A percentile compares a stretch with the other conserved stretches of the same genome.
Evolutionary conservation across 1,140 invertebrate genomes (phyloP).

Genomic region (Pseudomyrmex flavicornis): DNA sequence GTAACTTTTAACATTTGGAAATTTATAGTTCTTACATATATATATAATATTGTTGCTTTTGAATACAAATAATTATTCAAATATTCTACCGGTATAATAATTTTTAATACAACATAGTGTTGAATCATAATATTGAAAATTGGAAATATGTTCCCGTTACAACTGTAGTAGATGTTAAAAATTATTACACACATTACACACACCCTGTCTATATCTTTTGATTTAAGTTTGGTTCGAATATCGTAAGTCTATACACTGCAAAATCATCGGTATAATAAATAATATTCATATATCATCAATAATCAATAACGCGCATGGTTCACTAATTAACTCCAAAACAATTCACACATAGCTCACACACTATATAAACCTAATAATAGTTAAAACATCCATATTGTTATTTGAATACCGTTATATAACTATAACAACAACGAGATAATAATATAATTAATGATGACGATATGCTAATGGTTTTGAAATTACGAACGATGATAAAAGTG

Average conservation of each 20-base stretch:
- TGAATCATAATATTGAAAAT: conserved; percentile 40
- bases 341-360: conserved; percentile 45
- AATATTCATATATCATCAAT: conserved; percentile 49
- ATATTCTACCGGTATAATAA: conserved; percentile 10
- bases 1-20: conserved; percentile 4
- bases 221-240: conserved; percentile 66
- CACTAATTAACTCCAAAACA: conserved; percentile 66
- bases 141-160: conserved; percentile 39
- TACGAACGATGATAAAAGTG: conserved; percentile 65
- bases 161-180: conserved; percentile 28
- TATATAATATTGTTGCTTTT: neutral
- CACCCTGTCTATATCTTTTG: conserved; percentile 54
- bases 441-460: conserved; percentile 52
- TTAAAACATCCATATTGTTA: conserved; percentile 71
- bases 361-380: conserved; percentile 60
- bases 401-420: conserved; percentile 71
- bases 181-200: conserved; percentile 27
- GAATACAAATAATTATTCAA: conserved; percentile 56
- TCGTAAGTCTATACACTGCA: conserved; percentile 55
- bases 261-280: conserved; percentile 67
- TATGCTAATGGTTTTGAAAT: conserved; percentile 51
- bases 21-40: conserved; percentile 14
- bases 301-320: conserved; percentile 64
- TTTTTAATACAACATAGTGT: conserved; percentile 44
- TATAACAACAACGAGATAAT: conserved; percentile 76